Evolutionary conservation across 2,888 invertebrate genomes (phyloP).

Genomic region (Portevinia maculata): DNA sequence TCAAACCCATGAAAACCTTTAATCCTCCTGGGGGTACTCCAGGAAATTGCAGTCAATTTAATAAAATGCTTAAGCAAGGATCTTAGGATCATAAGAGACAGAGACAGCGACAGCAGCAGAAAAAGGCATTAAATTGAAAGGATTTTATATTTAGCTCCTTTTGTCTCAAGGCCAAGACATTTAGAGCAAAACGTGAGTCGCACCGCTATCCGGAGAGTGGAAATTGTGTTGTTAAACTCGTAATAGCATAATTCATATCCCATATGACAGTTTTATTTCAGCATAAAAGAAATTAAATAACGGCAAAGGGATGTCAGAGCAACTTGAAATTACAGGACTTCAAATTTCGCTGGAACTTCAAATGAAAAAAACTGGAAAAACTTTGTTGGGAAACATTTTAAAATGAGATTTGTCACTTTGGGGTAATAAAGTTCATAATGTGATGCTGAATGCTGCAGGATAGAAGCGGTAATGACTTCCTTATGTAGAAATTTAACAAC

Average conservation of each 20-base stretch:
- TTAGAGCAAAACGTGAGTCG: neutral
- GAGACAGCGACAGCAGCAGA: neutral
- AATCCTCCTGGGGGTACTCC: slow-evolving; percentile 49
- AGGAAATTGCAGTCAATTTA: slow-evolving; percentile 55
- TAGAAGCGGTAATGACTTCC: slow-evolving; percentile 21
- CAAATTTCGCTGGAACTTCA: neutral
- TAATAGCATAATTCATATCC: slow-evolving; percentile 36
- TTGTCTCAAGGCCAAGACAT: slow-evolving; percentile 23
- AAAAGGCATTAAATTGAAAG: slow-evolving; percentile 28
- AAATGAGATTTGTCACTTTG: slow-evolving; percentile 36
- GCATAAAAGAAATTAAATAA: slow-evolving; percentile 37
- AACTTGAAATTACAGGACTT: slow-evolving; percentile 1
- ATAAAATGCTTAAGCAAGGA: slow-evolving; percentile 29
- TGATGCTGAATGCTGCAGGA: neutral
- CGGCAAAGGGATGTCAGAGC: neutral
- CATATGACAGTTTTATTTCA: slow-evolving; percentile 54
- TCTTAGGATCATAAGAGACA: slow-evolving; percentile 30
- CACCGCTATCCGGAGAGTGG: neutral
- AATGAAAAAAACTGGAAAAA: neutral
- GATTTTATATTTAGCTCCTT: slow-evolving; percentile 29
- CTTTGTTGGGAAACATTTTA: slow-evolving; percentile 15
- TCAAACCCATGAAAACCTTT: slow-evolving; percentile 35
- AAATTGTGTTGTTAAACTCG: slow-evolving; percentile 8
- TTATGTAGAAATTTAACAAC: slow-evolving; percentile 9
- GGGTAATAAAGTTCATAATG: slow-evolving; percentile 13